Conservation (phyloP, 35 echinoderm and acorn worm genomes). For the Amphiura filiformis region DNA sequence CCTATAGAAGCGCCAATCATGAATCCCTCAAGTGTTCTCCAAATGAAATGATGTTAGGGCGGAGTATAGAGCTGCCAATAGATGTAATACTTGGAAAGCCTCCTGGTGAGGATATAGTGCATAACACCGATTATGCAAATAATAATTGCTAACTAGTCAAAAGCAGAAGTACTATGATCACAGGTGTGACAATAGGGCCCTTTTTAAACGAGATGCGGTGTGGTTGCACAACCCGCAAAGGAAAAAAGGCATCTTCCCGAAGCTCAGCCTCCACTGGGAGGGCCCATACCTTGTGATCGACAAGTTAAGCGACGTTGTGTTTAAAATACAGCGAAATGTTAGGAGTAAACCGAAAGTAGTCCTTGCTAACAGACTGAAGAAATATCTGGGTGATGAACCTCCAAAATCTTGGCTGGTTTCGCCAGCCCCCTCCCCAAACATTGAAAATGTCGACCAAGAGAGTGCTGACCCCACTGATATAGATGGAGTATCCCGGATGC, state of each 20-base stretch:
- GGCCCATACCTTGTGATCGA: constrained; percentile 29
- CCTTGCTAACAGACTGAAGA: constrained; percentile 36
- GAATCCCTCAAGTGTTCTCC: constrained; percentile 51
- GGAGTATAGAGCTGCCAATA: constrained; percentile 23
- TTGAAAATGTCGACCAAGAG: not conserved
- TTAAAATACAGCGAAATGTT: constrained; percentile 13
- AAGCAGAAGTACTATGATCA: not conserved
- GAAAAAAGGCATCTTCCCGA: constrained; percentile 37
- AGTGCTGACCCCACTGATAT: not conserved
- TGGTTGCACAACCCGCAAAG: constrained; percentile 23
- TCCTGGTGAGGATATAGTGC: not conserved
- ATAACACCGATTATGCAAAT: not conserved
- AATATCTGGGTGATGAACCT: constrained; percentile 38
- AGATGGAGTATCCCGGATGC: not conserved
- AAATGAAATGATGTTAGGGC: constrained; percentile 55
- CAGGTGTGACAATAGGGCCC: not conserved
- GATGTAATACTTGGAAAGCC: constrained; percentile 8
- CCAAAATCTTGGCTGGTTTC: constrained; percentile 11
- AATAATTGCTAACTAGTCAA: constrained; percentile 15
- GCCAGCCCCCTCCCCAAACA: not conserved
- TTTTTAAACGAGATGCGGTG: constrained; percentile 18
- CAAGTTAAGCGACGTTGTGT: constrained; percentile 50
- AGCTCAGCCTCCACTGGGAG: constrained; percentile 34
- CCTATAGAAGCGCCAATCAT: constrained; percentile 40
- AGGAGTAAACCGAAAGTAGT: constrained; percentile 38